phyloP scores from a whole-genome alignment of 2,888 invertebrate genomes.

The Conchocele bisecta region DNA sequence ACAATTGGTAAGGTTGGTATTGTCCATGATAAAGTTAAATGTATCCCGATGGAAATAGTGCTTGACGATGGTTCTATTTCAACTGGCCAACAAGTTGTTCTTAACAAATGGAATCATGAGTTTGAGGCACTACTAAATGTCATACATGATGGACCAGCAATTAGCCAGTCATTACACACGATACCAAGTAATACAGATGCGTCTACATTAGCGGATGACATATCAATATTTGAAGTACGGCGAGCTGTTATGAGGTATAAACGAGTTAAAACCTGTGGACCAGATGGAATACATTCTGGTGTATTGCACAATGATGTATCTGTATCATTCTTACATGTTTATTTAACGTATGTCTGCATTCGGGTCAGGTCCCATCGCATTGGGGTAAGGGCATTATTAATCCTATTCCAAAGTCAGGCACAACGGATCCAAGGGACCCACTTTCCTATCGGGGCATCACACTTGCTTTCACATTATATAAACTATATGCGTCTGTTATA shows the following conservation, averaged over 20 bases:
- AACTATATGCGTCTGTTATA: constrained; percentile 24
- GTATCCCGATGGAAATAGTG: background rate
- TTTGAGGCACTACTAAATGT: background rate
- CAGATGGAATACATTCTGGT: constrained; percentile 20
- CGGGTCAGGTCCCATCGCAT: constrained; percentile 16
- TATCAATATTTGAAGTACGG: background rate
- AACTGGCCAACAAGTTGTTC: background rate
- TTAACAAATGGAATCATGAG: background rate
- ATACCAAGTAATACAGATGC: too few relatives aligned
- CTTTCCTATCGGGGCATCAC: constrained; percentile 35
- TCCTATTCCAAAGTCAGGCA: constrained; percentile 23
- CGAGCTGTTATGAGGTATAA: constrained; percentile 18
- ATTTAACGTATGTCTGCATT: constrained; percentile 34
- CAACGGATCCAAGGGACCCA: constrained; percentile 19
- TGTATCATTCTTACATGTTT: constrained; percentile 16
- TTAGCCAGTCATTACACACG: too few relatives aligned
- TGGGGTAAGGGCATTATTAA: constrained; percentile 30
- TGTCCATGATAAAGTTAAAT: background rate
- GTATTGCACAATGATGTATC: constrained; percentile 25
- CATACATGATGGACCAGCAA: too few relatives aligned
- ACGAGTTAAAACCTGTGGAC: constrained; percentile 18
- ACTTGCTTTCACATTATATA: constrained; percentile 13
- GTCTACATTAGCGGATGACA: background rate
- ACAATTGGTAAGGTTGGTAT: constrained; percentile 1
- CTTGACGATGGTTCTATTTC: background rate